Conservation (phyloP, 2,797 vertebrate species). For the Pelobates cultripes region DNA sequence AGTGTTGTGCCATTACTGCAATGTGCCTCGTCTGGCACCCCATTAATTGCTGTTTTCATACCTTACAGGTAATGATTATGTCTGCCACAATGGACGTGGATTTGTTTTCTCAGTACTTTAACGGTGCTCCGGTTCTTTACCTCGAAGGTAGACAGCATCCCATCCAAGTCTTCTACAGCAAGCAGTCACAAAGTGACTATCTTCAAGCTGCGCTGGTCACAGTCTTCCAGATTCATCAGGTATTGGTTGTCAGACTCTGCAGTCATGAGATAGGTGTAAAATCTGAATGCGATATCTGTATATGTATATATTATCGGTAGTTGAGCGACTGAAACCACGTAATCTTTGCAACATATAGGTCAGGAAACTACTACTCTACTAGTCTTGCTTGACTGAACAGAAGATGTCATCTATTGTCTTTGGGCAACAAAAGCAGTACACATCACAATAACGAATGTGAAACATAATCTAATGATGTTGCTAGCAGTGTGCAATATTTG, state of each 20-base stretch:
- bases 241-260: slow-evolving; percentile 55
- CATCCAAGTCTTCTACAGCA: slow-evolving; percentile 94
- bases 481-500: no score
- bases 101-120: slow-evolving; percentile 94
- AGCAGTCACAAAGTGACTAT: slow-evolving; percentile 90
- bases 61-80: slow-evolving; percentile 87
- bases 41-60: neutral
- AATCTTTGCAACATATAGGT: no score
- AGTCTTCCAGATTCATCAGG: slow-evolving; percentile 97
- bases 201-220: slow-evolving; percentile 92
- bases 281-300: neutral
- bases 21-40: no score
- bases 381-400: no score
- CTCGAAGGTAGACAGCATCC: slow-evolving; percentile 94
- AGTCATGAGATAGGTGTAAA: no score
- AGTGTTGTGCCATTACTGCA: no score
- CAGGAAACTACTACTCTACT: no score
- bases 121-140: slow-evolving; percentile 91
- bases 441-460: no score
- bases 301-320: neutral
- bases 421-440: no score
- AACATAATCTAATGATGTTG: no score
- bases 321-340: no score
- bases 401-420: no score
- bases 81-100: slow-evolving; percentile 98